Conservation (phyloP, 1,140 invertebrate genomes). For the Temnothorax nylanderi region DNA sequence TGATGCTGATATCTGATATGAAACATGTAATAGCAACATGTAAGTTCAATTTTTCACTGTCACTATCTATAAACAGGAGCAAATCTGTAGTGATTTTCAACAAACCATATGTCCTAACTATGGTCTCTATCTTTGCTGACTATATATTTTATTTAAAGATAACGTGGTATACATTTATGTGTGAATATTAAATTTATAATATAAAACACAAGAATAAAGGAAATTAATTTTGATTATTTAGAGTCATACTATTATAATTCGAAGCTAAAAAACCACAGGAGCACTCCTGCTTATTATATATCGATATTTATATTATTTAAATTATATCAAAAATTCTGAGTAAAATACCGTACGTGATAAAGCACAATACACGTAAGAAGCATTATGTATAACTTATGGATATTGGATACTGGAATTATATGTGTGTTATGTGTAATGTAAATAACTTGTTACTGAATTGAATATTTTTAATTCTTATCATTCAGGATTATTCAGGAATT, state of each 20-base stretch:
- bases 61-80: conserved; percentile 21
- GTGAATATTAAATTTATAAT: conserved; percentile 9
- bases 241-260: conserved; percentile 18
- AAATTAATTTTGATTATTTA: conserved; percentile 41
- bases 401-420: conserved; percentile 24
- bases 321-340: conserved; percentile 16
- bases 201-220: not conserved
- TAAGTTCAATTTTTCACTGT: conserved; percentile 8
- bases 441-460: conserved; percentile 22
- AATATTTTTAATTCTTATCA: conserved; percentile 24
- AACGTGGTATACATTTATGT: not conserved
- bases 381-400: conserved; percentile 49
- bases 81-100: not conserved
- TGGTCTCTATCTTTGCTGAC: not conserved
- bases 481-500: conserved; percentile 45
- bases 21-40: not conserved
- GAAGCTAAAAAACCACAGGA: conserved; percentile 25
- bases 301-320: conserved; percentile 10
- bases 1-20: not conserved
- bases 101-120: not conserved
- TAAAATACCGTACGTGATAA: conserved; percentile 30
- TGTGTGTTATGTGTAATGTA: conserved; percentile 32
- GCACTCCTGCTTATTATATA: conserved; percentile 35
- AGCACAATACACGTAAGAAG: conserved; percentile 58
- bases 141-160: not conserved